A percentile compares a stretch with the other conserved stretches of the same genome.
phyloP scores from a whole-genome alignment of 2,113 vertebrate genomes.

The Cryptomyrus ogoouensis region DNA sequence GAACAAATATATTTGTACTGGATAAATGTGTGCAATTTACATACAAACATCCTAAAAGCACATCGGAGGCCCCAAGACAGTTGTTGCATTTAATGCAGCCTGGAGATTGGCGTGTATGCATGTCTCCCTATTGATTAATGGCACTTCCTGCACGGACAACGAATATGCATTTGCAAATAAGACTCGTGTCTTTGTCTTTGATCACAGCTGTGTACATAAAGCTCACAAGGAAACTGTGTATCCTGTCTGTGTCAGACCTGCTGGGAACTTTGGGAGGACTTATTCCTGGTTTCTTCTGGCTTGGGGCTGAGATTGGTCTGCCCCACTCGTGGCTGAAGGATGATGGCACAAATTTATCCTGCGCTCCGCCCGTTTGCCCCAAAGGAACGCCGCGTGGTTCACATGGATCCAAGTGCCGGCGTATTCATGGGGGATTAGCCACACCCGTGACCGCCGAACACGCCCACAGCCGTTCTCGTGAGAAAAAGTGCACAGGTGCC shows the following conservation, averaged over 20 bases:
- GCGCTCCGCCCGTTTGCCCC: constrained; percentile 27
- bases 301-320: neutral
- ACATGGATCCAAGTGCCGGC: constrained; percentile 51
- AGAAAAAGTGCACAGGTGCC: constrained; percentile 30
- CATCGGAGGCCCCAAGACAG: neutral
- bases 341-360: constrained; percentile 17
- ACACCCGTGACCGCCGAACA: constrained; percentile 26
- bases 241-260: neutral
- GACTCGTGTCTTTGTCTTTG: neutral
- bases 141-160: neutral
- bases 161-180: neutral
- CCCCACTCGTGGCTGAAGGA: neutral
- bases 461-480: constrained; percentile 41
- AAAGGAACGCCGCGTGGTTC: constrained; percentile 45
- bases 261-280: neutral
- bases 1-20: constrained; percentile 50
- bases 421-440: neutral
- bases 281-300: neutral
- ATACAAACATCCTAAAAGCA: constrained; percentile 8
- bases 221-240: neutral
- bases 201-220: neutral
- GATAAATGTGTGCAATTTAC: constrained; percentile 7
- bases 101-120: neutral
- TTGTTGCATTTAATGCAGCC: neutral
- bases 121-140: neutral